phyloP scores from a whole-genome alignment of 2,888 invertebrate species.

The Dromius quadrimaculatus region DNA sequence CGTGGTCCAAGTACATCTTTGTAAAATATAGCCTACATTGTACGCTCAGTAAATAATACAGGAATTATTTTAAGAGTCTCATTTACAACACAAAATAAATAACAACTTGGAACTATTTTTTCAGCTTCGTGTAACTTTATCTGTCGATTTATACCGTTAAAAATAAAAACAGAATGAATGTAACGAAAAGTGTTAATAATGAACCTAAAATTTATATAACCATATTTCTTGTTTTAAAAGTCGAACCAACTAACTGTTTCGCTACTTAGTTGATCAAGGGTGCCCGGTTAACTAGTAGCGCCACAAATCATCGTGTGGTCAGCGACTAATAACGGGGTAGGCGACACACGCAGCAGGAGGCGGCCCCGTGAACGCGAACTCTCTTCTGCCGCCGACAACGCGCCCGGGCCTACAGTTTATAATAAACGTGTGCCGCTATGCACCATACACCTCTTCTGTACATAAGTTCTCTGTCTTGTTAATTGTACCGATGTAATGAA shows the following conservation, averaged over 20 bases:
- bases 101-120: no score
- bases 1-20: no score
- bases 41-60: no score
- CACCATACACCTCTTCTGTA: neutral
- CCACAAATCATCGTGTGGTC: slow-evolving; percentile 50
- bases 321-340: slow-evolving; percentile 47
- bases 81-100: no score
- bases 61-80: no score
- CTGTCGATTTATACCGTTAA: no score
- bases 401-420: neutral
- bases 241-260: neutral
- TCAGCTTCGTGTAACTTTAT: no score
- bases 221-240: no score
- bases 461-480: neutral
- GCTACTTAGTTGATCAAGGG: neutral
- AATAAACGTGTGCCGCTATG: neutral
- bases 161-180: no score
- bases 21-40: no score
- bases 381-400: slow-evolving; percentile 3
- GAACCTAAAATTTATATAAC: no score
- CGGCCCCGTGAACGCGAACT: slow-evolving; percentile 27
- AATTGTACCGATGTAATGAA: slow-evolving; percentile 15
- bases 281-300: slow-evolving; percentile 48
- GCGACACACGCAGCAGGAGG: slow-evolving; percentile 26
- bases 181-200: no score